Percentiles rank a stretch among this genome's conserved stretches.
These are phyloP conservation scores for Taphrorychus bicolor DNA, from an alignment of 2,888 invertebrate genomes.

Conservation along the genomic window DNA sequence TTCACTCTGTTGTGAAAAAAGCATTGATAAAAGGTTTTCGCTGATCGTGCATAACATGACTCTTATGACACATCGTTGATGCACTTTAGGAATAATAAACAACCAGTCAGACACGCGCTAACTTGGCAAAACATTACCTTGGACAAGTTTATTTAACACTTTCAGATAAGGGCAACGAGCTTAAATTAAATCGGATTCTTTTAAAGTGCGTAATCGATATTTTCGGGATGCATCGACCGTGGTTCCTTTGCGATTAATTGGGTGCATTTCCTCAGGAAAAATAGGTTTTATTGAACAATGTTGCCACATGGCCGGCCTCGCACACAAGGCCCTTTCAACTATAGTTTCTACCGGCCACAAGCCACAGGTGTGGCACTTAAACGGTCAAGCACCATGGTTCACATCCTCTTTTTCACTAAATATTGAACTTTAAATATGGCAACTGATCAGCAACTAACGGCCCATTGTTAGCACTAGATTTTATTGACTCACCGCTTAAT, in stretches of 20 bases:
- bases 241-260: not conserved
- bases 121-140: constrained; percentile 1
- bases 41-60: not conserved
- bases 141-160: constrained; percentile 8
- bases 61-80: not conserved
- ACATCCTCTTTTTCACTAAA: too few species aligned
- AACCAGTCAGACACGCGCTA: not conserved
- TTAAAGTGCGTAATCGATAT: not conserved
- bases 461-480: too few species aligned
- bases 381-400: too few species aligned
- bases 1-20: not conserved
- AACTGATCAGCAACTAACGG: too few species aligned
- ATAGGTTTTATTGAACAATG: constrained; percentile 37
- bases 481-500: too few species aligned
- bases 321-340: constrained; percentile 18
- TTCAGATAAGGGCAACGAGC: not conserved
- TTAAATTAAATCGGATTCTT: not conserved
- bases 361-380: constrained; percentile 52
- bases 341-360: constrained; percentile 29
- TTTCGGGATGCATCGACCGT: not conserved
- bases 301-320: constrained; percentile 45
- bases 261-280: not conserved
- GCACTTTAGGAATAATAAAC: constrained; percentile 4
- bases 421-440: too few species aligned
- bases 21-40: too few species aligned